A percentile compares a stretch with the other conserved stretches of the same genome.
These are phyloP conservation scores for Rostratula benghalensis DNA, from an alignment of 2,113 vertebrate genomes.

Conservation along the genomic window DNA sequence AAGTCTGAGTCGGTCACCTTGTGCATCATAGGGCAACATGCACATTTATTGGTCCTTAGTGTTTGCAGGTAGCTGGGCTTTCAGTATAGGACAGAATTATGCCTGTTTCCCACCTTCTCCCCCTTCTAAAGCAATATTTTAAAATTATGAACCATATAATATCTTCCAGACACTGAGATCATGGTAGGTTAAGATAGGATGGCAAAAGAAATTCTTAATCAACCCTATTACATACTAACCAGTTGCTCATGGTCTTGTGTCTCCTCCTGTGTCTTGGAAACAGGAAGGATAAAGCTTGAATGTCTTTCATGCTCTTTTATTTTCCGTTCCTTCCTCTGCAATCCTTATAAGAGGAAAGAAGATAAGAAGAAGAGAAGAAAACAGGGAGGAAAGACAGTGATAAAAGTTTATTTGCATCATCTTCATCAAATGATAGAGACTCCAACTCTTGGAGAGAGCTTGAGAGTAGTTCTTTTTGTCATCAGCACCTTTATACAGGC, in stretches of 20 bases:
- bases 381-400: neutral
- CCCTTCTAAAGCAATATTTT: neutral
- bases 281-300: neutral
- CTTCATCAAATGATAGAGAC: neutral
- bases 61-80: constrained; percentile 23
- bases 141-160: constrained; percentile 15
- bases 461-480: neutral
- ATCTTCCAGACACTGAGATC: neutral
- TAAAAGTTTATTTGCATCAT: neutral
- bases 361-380: neutral
- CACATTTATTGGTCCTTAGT: constrained; percentile 11
- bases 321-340: neutral
- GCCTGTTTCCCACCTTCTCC: neutral
- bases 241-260: neutral
- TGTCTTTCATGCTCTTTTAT: neutral
- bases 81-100: constrained; percentile 23
- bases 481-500: neutral
- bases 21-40: constrained; percentile 1
- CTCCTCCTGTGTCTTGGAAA: neutral
- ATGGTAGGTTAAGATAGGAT: neutral
- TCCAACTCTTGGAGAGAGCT: neutral
- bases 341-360: neutral
- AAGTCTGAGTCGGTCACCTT: neutral
- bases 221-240: neutral
- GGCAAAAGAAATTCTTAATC: neutral